phyloP scores from a whole-genome alignment of 2,797 vertebrate genomes.

The Siniperca obscura region DNA sequence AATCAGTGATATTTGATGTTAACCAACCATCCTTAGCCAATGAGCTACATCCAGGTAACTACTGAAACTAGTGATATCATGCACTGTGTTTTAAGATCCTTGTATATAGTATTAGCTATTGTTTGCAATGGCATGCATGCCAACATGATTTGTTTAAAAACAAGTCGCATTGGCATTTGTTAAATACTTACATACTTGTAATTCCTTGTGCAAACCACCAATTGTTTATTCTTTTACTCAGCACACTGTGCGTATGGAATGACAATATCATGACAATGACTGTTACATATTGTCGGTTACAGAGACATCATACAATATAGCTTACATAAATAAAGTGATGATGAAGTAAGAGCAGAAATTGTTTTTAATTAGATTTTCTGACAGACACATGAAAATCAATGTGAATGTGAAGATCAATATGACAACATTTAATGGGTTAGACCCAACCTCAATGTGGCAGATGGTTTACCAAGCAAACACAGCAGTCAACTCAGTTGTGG shows the following conservation, averaged over 20 bases:
- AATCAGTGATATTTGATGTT: neutral
- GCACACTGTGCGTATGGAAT: neutral
- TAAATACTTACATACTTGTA: neutral
- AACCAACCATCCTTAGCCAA: neutral
- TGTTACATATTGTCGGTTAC: neutral
- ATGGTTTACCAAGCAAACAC: conserved; percentile 56
- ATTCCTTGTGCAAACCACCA: conserved; percentile 11
- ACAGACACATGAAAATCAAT: conserved; percentile 42
- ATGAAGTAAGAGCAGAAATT: conserved; percentile 10
- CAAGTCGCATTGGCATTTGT: neutral
- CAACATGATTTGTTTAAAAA: conserved; percentile 5
- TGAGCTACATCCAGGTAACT: neutral
- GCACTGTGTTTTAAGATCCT: neutral
- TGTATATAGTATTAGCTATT: neutral
- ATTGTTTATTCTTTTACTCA: conserved; percentile 3
- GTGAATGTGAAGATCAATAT: conserved; percentile 15
- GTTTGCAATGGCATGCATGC: neutral
- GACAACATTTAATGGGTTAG: conserved; percentile 37
- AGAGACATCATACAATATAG: conserved; percentile 13
- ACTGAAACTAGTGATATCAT: neutral
- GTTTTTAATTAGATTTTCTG: conserved; percentile 35
- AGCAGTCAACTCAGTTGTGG: conserved; percentile 54
- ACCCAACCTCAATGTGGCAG: conserved; percentile 45
- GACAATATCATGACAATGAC: conserved; percentile 4
- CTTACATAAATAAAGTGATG: neutral